A percentile compares a stretch with the other conserved stretches of the same genome.
These are phyloP conservation scores for Notospermus geniculatus DNA, from an alignment of 1,140 invertebrate species.

Conservation along the genomic window DNA sequence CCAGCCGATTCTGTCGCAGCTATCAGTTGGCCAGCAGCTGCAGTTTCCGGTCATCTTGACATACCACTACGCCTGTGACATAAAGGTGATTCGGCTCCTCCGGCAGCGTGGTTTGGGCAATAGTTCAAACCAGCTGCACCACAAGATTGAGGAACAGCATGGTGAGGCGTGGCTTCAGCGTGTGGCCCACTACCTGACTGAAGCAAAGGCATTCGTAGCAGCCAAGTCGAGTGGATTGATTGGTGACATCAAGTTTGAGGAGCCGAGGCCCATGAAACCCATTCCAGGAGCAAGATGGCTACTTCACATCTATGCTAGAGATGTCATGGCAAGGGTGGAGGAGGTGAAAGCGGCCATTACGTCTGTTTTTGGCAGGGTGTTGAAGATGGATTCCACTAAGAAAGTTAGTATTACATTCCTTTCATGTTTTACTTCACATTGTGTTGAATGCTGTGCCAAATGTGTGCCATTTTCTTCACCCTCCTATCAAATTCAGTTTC, in stretches of 20 bases:
- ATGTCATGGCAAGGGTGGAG: constrained; percentile 10
- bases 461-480: too few species aligned
- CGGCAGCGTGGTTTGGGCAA: constrained; percentile 6
- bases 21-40: background rate
- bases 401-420: constrained; percentile 14
- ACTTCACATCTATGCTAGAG: constrained; percentile 4
- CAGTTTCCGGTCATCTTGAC: constrained; percentile 1
- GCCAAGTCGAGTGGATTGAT: background rate
- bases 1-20: background rate
- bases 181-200: constrained; percentile 8
- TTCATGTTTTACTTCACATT: background rate
- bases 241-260: background rate
- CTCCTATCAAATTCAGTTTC: too few species aligned
- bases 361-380: constrained; percentile 10
- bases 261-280: background rate
- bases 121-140: background rate
- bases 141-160: background rate
- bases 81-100: background rate
- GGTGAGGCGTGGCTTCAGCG: background rate
- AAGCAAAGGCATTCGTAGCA: background rate
- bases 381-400: constrained; percentile 21
- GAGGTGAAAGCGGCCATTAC: constrained; percentile 12
- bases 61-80: background rate
- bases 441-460: too few species aligned
- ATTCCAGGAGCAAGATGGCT: constrained; percentile 9